phyloP scores from a whole-genome alignment of 1,140 invertebrate genomes.

The Pinna nobilis region DNA sequence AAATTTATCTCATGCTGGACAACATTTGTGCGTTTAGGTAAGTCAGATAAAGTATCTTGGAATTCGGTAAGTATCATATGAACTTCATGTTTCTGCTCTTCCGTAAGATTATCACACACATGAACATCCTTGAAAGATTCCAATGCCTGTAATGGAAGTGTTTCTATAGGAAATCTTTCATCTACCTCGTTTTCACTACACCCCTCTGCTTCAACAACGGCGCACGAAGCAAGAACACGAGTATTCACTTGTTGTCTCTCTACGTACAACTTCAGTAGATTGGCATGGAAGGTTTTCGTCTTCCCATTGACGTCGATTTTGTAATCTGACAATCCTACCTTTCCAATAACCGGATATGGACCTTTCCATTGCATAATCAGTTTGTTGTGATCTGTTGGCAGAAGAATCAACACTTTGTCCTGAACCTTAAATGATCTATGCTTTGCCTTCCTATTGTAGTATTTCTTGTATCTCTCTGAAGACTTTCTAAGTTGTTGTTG shows the following conservation, averaged over 20 bases:
- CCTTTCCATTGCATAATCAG: conserved; percentile 4
- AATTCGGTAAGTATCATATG: conserved; percentile 39
- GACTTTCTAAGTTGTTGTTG: conserved; percentile 24
- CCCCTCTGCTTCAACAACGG: conserved; percentile 16
- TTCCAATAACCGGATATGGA: background rate
- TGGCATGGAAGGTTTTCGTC: too few relatives aligned
- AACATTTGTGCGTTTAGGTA: conserved; percentile 35
- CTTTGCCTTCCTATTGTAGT: conserved; percentile 37
- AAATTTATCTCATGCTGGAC: conserved; percentile 31
- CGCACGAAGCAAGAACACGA: too few relatives aligned
- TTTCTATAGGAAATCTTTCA: conserved; percentile 20
- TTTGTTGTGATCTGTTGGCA: conserved; percentile 28
- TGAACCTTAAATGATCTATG: conserved; percentile 16
- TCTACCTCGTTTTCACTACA: conserved; percentile 8
- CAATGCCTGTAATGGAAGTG: background rate
- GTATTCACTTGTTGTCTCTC: background rate
- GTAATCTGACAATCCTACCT: background rate
- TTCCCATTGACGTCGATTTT: conserved; percentile 6
- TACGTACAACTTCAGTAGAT: too few relatives aligned
- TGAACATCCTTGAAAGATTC: conserved; percentile 28
- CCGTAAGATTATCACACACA: conserved; percentile 25
- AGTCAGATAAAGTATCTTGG: conserved; percentile 40
- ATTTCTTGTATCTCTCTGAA: conserved; percentile 14
- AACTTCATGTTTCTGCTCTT: conserved; percentile 34
- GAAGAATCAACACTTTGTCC: conserved; percentile 25